phyloP scores from a whole-genome alignment of 2,113 vertebrate genomes.

The Globicephala melas region DNA sequence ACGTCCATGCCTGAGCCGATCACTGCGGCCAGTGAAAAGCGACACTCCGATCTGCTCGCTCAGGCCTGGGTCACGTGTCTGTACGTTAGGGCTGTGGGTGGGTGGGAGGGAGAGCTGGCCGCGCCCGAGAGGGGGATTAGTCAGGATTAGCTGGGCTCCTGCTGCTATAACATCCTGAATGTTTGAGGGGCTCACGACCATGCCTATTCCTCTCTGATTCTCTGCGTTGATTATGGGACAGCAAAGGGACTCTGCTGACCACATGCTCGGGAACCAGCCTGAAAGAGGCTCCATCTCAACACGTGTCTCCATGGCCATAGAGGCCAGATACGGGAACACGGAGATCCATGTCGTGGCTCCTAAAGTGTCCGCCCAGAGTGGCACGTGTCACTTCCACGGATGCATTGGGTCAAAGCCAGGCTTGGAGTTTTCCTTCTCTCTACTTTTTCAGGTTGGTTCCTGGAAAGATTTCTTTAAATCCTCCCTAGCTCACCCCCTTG shows the following conservation, averaged over 20 bases:
- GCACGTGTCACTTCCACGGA: rapidly evolving
- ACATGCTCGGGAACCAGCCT: not conserved
- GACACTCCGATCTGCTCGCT: no score
- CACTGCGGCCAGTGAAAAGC: not conserved
- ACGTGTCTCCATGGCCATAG: rapidly evolving
- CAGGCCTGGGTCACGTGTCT: not conserved
- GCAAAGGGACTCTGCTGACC: no score
- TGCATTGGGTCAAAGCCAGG: not conserved
- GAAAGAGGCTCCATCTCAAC: no score
- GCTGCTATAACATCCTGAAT: rapidly evolving
- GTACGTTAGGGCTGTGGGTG: rapidly evolving
- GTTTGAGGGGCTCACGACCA: not conserved
- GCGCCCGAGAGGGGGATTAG: rapidly evolving
- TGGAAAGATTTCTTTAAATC: not conserved
- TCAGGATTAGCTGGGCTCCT: not conserved
- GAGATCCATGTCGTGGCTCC: rapidly evolving
- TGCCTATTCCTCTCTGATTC: rapidly evolving
- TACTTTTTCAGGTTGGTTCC: not conserved
- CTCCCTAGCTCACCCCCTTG: not conserved
- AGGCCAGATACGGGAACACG: not conserved
- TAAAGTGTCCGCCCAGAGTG: rapidly evolving
- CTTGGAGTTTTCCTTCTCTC: not conserved
- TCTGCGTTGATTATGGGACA: rapidly evolving
- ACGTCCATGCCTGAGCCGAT: not conserved
- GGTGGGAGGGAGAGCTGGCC: no score